Base-by-base conservation (phyloP, 2,888 invertebrate genomes). In the Aleiodes leptofemur region DNA sequence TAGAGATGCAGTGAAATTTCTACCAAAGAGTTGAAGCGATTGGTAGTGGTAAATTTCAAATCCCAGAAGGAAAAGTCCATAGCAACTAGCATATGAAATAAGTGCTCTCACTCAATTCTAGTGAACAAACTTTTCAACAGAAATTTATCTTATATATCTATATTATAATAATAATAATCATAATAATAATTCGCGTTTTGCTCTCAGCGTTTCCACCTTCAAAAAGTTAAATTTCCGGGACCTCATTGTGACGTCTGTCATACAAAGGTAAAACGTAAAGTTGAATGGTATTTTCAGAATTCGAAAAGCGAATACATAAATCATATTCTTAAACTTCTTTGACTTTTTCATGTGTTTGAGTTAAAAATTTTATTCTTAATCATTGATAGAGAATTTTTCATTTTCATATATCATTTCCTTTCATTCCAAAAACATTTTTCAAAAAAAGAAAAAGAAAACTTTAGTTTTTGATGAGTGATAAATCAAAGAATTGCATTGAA, bases 41-140 rank as follows among this genome's bases (percentile, higher is more conserved):
- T 14, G 66, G 72, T 59, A 57, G 43, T 31, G 31, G 48, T 31
- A 38, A 31, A 51, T 72, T 72, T 61, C 11, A 61, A 51, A 72
- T 29, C 51, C 61, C 34, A 16, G 38, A 23, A 38, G 72, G 16
- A 72, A 43, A 72, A 72, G 72, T 72, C 72, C 53, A 16, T 55
- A 66, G 72, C 56, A 66, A 74, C 75, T 66, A 68, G 78, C 74
- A 78, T 77, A 64, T 68, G 74, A 72, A 80, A 77, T 80, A 78
- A 80, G 77, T 78, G 76, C 74, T 80, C 68, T 59, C 53, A 61
- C 77, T 77, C 73, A 74, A 77, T 57, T 76, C 61, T 61, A n/a
- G 76, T 59, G 72, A 73, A 53, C 72, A 76, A 79, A 78, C 73
- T 80, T 80, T 78, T 77, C 69, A 73, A 77, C 70, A 69, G 77